phyloP scores from a whole-genome alignment of 2,113 vertebrate species.

The Condylura cristata region DNA sequence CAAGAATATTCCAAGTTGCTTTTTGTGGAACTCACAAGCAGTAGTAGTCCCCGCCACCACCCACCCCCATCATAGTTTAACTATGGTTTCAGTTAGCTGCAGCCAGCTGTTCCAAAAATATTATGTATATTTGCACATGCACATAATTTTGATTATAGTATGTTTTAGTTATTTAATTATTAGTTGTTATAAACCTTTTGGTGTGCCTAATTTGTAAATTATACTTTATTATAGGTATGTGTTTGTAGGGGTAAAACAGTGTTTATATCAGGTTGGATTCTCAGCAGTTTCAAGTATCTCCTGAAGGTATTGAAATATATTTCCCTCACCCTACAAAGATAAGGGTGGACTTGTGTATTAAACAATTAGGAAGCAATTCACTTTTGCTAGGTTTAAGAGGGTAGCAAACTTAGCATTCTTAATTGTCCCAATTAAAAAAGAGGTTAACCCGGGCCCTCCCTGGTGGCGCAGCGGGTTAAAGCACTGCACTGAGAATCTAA shows the following conservation, averaged over 20 bases:
- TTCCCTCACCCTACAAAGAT: not conserved
- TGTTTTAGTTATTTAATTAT: not conserved
- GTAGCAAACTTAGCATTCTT: slow-evolving; percentile 20
- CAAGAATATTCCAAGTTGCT: not conserved
- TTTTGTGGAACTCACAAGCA: slow-evolving; percentile 33
- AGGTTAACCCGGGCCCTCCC: too few relatives aligned
- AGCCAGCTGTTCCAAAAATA: too few relatives aligned
- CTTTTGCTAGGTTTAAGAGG: slow-evolving; percentile 30
- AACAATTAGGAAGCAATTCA: slow-evolving; percentile 42
- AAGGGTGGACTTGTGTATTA: not conserved
- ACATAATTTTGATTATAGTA: not conserved
- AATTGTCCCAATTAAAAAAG: slow-evolving; percentile 29
- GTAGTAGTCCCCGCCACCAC: not conserved
- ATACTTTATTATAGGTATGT: not conserved
- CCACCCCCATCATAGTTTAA: not conserved
- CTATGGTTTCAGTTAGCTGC: too few relatives aligned
- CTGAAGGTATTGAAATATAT: not conserved
- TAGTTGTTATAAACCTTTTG: not conserved
- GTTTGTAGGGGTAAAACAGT: not conserved
- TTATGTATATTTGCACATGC: not conserved
- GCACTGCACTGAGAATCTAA: too few relatives aligned
- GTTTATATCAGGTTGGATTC: too few relatives aligned
- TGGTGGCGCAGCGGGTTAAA: too few relatives aligned
- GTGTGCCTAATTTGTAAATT: not conserved
- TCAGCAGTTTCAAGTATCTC: not conserved